phyloP scores from a whole-genome alignment of 2,113 vertebrate genomes.

The Taurulus bubalis region DNA sequence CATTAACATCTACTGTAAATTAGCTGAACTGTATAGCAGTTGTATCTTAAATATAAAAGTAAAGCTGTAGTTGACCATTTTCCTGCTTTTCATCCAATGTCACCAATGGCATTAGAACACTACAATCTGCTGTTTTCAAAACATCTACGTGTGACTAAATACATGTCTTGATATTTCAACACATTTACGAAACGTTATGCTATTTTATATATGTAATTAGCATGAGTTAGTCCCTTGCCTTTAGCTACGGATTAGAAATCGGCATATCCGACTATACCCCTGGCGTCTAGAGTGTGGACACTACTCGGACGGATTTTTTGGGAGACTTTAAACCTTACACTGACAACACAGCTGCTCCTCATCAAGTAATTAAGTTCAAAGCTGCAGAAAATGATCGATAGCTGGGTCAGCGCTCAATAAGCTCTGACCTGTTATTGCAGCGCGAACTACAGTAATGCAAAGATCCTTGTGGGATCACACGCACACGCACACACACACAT shows the following conservation, averaged over 20 bases:
- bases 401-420: slow-evolving; percentile 30
- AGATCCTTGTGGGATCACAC: slow-evolving; percentile 29
- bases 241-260: background rate
- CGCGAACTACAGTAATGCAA: slow-evolving; percentile 12
- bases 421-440: slow-evolving; percentile 49
- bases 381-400: slow-evolving; percentile 44
- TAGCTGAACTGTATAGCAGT: background rate
- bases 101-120: background rate
- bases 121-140: background rate
- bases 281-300: background rate
- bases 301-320: background rate
- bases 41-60: background rate
- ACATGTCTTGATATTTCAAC: background rate
- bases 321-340: background rate
- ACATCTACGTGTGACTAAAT: background rate
- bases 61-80: background rate
- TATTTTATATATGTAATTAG: background rate
- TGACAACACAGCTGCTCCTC: slow-evolving; percentile 29
- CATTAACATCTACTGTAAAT: background rate
- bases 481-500: background rate
- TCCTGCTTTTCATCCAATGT: background rate
- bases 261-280: background rate
- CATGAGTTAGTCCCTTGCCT: background rate
- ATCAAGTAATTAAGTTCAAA: slow-evolving; percentile 59
- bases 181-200: background rate